Evolutionary conservation across 2,888 invertebrate genomes (phyloP), one percentile per base, ranked within the genome.

Genomic region (Tubiluchus corallicola): DNA sequence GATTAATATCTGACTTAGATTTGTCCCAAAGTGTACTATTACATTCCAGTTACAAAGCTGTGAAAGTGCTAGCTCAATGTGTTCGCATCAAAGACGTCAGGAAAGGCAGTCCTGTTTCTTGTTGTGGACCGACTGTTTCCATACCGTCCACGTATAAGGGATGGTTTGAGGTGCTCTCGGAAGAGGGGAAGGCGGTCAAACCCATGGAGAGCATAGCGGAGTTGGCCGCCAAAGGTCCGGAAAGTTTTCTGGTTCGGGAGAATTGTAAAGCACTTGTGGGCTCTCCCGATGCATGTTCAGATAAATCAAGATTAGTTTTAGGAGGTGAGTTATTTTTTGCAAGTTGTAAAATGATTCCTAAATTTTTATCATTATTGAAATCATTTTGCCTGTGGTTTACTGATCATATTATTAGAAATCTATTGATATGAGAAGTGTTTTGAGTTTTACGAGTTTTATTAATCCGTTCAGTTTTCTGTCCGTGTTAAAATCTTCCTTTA

Each of bases 161-260:
- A 4, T 90, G 82, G 67, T 92, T 92, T 63, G 90, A 92, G 65
- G 72, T 92, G 42, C 69, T 92, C 21, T 88, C 87, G 59, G 90
- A 92, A 66, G 88, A 92, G 65, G 90, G 90, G 0, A 71, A 83
- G 54, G 82, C 87, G 18, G 84, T 87, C 4, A 73, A 83, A 50
- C 83, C 87, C 55, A 82, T 90, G 57, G 83, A 85, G 61, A 81
- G 79, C 49, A 87, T 90, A 2, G 70, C 74, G 49, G 87, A 88
- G 65, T 67, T 92, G 51, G 75, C 82, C 2, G 56, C 58, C 47
- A 52, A 57, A 29, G 64, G 61, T 46, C 68, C 68, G 16, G 63
- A 63, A 43, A 58, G 59, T 2, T 82, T 81, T 56, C 68, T 85
- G 49, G 82, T 84, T 3, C 71, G 84, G 52, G 82, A 57, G 45